Evolutionary conservation across 1,140 invertebrate genomes (phyloP), one percentile per base, ranked within the genome.

Genomic region (Odontomachus brunneus): DNA sequence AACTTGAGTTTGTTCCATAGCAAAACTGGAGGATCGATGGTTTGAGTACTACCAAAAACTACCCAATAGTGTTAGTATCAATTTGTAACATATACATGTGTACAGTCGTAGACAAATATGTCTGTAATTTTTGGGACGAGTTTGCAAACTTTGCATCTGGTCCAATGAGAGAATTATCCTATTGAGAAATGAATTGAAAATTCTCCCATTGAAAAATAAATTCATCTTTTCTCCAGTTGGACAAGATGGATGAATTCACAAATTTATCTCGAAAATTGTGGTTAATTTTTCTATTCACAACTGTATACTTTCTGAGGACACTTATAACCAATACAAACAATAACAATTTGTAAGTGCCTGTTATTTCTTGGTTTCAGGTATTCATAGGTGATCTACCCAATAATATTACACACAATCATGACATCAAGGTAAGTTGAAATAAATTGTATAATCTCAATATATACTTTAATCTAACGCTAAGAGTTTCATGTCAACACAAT

Each of bases 351-450:
- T 74, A 55, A 65, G 17, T 29, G 3, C 49, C 24, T 17, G 15
- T 15, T 48, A 66, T 66, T 84, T 29, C 82, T 89, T 88, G 44
- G 22, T 82, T 88, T 26, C 33, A 89, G 81, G 51, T 69, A 88
- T 76, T 82, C 33, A 62, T 51, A 38, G 63, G n/a, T 65, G 48
- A 57, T 67, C 22, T 57, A 15, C 62, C 44, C 4, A 57, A 55
- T 72, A 73, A 69, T 62, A 63, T 62, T 24, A 48, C 15, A 49
- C 29, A 73, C 69, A 82, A 91, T 60, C 85, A 93, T 93, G 92
- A 92, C 92, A 86, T 93, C 92, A 76, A 92, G 92, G 92, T 91
- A 89, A 85, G 63, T 75, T 38, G 29, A 44, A 72, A 44, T 4
- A 44, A 38, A 29, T 51, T 49, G 26, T 29, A 65, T 55, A 24